Evolutionary conservation across 1,140 invertebrate genomes (phyloP).

Genomic region (Halesus radiatus): DNA sequence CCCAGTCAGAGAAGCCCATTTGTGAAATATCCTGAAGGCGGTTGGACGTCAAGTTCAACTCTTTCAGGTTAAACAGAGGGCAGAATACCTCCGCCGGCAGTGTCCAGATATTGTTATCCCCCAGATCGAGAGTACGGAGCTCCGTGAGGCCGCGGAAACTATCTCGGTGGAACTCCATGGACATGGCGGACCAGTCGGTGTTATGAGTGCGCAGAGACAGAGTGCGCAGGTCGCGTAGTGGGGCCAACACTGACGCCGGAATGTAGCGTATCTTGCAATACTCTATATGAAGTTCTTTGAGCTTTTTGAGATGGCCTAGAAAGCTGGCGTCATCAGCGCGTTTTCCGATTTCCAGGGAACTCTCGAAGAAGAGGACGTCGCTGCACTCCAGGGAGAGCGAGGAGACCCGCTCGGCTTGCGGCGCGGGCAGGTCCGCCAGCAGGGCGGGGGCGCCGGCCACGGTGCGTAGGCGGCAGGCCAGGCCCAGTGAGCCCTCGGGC

Average conservation of each 20-base stretch:
- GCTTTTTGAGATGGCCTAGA: slow-evolving; percentile 77
- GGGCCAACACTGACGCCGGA: slow-evolving; percentile 77
- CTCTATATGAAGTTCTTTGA: slow-evolving; percentile 80
- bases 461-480: slow-evolving; percentile 81
- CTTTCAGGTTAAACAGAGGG: slow-evolving; percentile 77
- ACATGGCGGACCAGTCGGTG: slow-evolving; percentile 85
- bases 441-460: slow-evolving; percentile 79
- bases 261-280: slow-evolving; percentile 85
- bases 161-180: slow-evolving; percentile 80
- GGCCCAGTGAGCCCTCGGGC: slow-evolving; percentile 70
- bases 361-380: slow-evolving; percentile 85
- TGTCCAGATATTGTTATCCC: slow-evolving; percentile 86
- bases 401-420: slow-evolving; percentile 78
- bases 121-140: slow-evolving; percentile 80
- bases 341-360: slow-evolving; percentile 74
- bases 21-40: slow-evolving; percentile 82
- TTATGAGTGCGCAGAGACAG: slow-evolving; percentile 84
- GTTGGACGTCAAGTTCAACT: slow-evolving; percentile 83
- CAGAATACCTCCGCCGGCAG: slow-evolving; percentile 83
- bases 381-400: slow-evolving; percentile 82
- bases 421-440: slow-evolving; percentile 78
- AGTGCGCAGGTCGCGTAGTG: slow-evolving; percentile 76
- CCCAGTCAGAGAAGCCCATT: slow-evolving; percentile 81
- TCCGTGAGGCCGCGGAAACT: slow-evolving; percentile 79
- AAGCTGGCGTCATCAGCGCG: slow-evolving; percentile 75